Evolutionary conservation across 2,113 vertebrate genomes (phyloP), one percentile per base, ranked within the genome.

Genomic region (Salminus brasiliensis): DNA sequence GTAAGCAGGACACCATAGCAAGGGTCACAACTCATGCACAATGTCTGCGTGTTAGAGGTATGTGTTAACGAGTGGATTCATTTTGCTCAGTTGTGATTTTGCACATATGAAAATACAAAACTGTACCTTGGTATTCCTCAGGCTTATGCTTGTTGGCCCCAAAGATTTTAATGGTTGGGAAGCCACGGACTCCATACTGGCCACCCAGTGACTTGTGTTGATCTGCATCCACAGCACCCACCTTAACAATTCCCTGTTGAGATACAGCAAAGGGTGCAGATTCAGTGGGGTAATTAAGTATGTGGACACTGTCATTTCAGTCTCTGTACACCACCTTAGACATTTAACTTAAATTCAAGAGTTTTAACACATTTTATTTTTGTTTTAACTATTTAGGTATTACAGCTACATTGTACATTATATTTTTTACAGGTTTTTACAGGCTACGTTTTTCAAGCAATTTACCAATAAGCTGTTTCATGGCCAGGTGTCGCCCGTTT

Each of bases 161-260:
- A 89, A 99, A 99, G 88, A 99, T 86, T 91, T 98, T 99, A 92
- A 99, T 98, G 74, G 96, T 98, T 25, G 98, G 98, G 89, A 98
- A 98, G 0, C 97, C 97, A 86, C 92, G 92, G 72, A 99, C 94
- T 4, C 94, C 95, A 80, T 96, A 99, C 66, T 98, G 97, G n/a
- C 96, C 90, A 3, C 95, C 96, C 41, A 99, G 88, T 10, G 96
- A 95, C 84, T 96, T 95, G 86, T 99, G 96, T 85, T 97, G 94
- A 86, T 98, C 96, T 25, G 96, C 96, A 47, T 99, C 95, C 12
- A 99, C 95, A 0, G 97, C 97, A n/a, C 97, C 97, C 2, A 99
- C 83, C 91, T 97, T 98, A 32, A 99, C 96, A 30, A 98, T 89
- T 60, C 94, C 97, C 98, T 99, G 88, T 29, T 60, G 29, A 1